A percentile compares a stretch with the other conserved stretches of the same genome.
phyloP scores from a whole-genome alignment of 2,888 invertebrate genomes.

The Busseola fusca region DNA sequence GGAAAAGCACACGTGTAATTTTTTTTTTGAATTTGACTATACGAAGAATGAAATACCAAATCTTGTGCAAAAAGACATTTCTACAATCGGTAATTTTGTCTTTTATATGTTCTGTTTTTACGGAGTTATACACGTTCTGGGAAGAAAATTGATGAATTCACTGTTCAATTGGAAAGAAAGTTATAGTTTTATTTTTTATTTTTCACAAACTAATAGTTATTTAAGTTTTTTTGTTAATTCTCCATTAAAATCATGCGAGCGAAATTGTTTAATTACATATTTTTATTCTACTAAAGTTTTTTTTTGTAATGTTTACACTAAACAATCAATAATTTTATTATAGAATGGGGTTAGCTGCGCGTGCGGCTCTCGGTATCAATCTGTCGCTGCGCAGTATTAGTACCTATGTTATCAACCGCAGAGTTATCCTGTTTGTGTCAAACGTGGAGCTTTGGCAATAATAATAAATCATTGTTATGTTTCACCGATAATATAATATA shows the following conservation, averaged over 20 bases:
- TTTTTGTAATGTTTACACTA: conserved; percentile 3
- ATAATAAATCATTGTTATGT: conserved; percentile 25
- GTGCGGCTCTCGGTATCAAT: conserved; percentile 15
- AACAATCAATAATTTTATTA: conserved; percentile 10
- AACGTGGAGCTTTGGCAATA: conserved; percentile 21
- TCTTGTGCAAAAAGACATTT: not conserved
- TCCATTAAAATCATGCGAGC: not conserved
- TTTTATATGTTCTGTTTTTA: not conserved
- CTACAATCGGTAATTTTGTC: not conserved
- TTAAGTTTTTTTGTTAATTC: not conserved
- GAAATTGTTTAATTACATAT: no score
- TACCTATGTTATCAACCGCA: conserved; percentile 30
- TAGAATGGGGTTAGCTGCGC: conserved; percentile 13
- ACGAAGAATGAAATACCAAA: not conserved
- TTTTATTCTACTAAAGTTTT: not conserved
- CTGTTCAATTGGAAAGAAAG: not conserved
- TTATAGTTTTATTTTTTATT: no score
- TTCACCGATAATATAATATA: conserved; percentile 18
- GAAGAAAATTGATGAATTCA: not conserved
- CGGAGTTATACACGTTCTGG: no score
- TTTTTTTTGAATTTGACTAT: no score
- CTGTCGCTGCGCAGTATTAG: conserved; percentile 38
- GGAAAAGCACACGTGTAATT: no score
- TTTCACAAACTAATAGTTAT: no score
- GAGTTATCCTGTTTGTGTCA: conserved; percentile 50